A percentile compares a stretch with the other conserved stretches of the same genome.
phyloP scores from a whole-genome alignment of 2,797 vertebrate genomes.

The Hyperoplus immaculatus region DNA sequence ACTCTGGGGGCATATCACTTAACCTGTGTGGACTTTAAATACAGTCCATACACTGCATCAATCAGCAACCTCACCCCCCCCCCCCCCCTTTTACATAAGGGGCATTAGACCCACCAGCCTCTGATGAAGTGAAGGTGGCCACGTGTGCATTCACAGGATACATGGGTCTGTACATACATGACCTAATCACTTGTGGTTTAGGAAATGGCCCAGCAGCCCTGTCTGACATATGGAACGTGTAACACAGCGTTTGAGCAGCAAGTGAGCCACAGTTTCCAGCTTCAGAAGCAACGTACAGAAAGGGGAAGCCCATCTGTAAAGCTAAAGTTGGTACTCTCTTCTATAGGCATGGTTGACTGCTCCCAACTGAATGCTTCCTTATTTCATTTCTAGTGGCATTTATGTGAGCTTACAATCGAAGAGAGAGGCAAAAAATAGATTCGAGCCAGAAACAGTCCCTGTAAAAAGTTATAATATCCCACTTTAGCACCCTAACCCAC shows the following conservation, averaged over 20 bases:
- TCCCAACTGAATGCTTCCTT: conserved; percentile 28
- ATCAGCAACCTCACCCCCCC: conserved; percentile 35
- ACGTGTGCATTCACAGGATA: conserved; percentile 12
- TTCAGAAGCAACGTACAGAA: conserved; percentile 42
- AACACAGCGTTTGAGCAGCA: conserved; percentile 32
- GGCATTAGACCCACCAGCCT: background rate
- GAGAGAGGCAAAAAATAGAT: background rate
- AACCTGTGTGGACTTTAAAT: conserved; percentile 56
- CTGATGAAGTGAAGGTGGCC: conserved; percentile 22
- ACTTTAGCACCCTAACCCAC: conserved; percentile 1
- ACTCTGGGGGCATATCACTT: conserved; percentile 60
- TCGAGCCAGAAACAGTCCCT: conserved; percentile 12
- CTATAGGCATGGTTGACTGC: background rate
- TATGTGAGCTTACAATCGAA: background rate
- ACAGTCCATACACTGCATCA: conserved; percentile 38
- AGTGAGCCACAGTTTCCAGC: conserved; percentile 75
- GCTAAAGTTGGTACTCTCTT: conserved; percentile 20
- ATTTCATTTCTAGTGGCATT: conserved; percentile 16
- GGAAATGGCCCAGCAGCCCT: conserved; percentile 41
- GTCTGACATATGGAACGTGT: conserved; percentile 59
- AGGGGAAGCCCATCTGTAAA: conserved; percentile 52
- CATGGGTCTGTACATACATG: conserved; percentile 38
- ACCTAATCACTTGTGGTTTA: conserved; percentile 56
- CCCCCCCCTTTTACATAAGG: conserved; percentile 24
- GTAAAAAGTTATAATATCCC: conserved; percentile 14